Base-by-base conservation (phyloP, 2,888 invertebrate genomes). In the Euplexia lucipara region DNA sequence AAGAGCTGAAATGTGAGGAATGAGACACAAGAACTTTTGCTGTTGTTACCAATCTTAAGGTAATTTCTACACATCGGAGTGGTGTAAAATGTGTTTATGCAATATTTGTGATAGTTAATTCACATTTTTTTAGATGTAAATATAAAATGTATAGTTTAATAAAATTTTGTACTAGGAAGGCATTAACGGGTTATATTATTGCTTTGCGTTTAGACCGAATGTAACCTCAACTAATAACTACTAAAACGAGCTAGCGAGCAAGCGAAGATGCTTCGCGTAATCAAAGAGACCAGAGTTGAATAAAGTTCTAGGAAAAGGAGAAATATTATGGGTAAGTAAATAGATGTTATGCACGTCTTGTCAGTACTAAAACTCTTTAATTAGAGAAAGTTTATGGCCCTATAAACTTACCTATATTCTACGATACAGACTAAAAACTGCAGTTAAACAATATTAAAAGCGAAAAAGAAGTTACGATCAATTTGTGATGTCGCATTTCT, bases 401-500 rank as follows among this genome's bases (percentile, higher is more conserved):
- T 51, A 22, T 42, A 34, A 32, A 48, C 18, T 10, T 53, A 54
- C 9, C n/a, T 57, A 48, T 26, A 53, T 60, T 59, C 6, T 32
- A 59, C 45, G 51, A 35, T n/a, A 30, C 16, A 16, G 41, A 44
- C 42, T 53, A 20, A 45, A 59, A 62, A 44, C 39, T 68, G n/a
- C 34, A 51, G 42, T 48, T 35, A 7, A 62, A 82, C 66, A 79
- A 76, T 81, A 78, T 79, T 69, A 73, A 58, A 51, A 42, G 54
- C 52, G 70, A 68, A 61, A 35, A 58, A 3, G 80, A 86, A 87
- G 82, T 89, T 86, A 81, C 79, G 73, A 81, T 82, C 84, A 88
- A 88, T 88, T 89, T 87, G 83, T 77, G 71, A 85, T 86, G 83
- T 63, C 26, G 1, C 82, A 84, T 88, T 87, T 86, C 83, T 84